Base-by-base conservation (phyloP, 2,113 vertebrate species). In the Malurus melanocephalus region DNA sequence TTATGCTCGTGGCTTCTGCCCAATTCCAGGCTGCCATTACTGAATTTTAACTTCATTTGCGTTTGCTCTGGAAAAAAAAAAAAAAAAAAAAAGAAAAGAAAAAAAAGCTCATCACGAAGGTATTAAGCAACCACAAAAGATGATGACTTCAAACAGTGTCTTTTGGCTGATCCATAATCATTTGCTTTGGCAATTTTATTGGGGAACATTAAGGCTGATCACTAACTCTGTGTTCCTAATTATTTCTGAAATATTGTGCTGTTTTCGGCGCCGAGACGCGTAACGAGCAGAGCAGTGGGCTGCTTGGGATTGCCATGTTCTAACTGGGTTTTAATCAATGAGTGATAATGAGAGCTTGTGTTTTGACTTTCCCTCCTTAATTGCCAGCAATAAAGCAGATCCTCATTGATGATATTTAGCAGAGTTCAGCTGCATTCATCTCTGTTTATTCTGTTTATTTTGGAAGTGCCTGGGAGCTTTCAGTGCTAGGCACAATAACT, bases 301-400 rank as follows among this genome's bases (percentile, higher is more conserved):
- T 92, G 72, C 30, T 79, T 73, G 14, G 61, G 90, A 94, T 60
- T 65, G 68, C 74, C 69, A 42, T 55, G 66, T 90, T 91, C 91
- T 86, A 77, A 88, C 80, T 76, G 89, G 87, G 62, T 93, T 87
- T 91, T 95, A 94, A 95, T 95, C 90, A 91, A 94, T 95, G 90
- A 93, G 80, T 84, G 87, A 92, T 93, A 95, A 95, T 79, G 92
- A 93, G 89, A 87, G 88, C 83, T 65, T 76, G 78, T 93, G 85
- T 89, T 95, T 95, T 94, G 93, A 94, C 93, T 94, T 94, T 94
- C 85, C 67, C 83, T 88, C 57, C 85, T 92, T 94, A 95, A 95
- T 95, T 96, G 93, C 83, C 80, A 80, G 77, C 60, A 88, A 91
- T 94, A 87, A 94, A 92, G 78, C 80, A 92, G 75, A 78, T 76